Percentiles rank a stretch among this genome's conserved stretches.
Conservation (phyloP, 2,113 vertebrate species). For the Ascaphus truei region DNA sequence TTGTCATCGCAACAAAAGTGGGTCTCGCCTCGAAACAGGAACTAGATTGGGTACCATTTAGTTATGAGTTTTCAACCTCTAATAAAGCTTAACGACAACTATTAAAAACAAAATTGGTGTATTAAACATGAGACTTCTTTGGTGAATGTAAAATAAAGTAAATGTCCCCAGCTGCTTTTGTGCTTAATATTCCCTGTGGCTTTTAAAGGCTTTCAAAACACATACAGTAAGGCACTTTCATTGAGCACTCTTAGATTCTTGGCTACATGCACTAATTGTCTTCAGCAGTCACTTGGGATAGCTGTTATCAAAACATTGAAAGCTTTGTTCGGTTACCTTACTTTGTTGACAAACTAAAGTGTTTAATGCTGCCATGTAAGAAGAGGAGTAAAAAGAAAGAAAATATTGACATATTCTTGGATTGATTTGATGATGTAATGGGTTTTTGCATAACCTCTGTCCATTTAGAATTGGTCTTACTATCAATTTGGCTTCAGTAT, state of each 20-base stretch:
- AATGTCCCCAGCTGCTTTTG: not conserved
- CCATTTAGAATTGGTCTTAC: too few relatives aligned
- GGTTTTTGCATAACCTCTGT: too few relatives aligned
- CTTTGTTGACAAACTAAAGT: not conserved
- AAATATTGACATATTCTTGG: too few relatives aligned
- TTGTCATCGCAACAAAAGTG: too few relatives aligned
- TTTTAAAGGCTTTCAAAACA: slow-evolving; percentile 6
- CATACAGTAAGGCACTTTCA: slow-evolving; percentile 1
- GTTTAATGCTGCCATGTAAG: not conserved
- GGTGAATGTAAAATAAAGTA: not conserved
- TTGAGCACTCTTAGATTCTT: not conserved
- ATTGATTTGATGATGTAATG: too few relatives aligned
- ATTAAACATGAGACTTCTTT: slow-evolving; percentile 1
- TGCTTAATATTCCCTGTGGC: slow-evolving; percentile 9
- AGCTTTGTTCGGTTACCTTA: slow-evolving; percentile 3
- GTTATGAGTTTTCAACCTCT: too few relatives aligned
- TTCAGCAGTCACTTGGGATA: slow-evolving; percentile 29
- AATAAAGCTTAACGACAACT: too few relatives aligned
- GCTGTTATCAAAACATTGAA: slow-evolving; percentile 8
- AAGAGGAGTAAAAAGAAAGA: too few relatives aligned
- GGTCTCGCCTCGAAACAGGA: too few relatives aligned
- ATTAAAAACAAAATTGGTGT: too few relatives aligned
- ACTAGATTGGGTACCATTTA: too few relatives aligned
- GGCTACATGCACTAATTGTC: slow-evolving; percentile 26
- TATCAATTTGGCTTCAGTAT: too few relatives aligned